These are phyloP conservation scores for Rhabdomys pumilio DNA, from an alignment of 2,797 vertebrate genomes.

Conservation along the genomic window DNA sequence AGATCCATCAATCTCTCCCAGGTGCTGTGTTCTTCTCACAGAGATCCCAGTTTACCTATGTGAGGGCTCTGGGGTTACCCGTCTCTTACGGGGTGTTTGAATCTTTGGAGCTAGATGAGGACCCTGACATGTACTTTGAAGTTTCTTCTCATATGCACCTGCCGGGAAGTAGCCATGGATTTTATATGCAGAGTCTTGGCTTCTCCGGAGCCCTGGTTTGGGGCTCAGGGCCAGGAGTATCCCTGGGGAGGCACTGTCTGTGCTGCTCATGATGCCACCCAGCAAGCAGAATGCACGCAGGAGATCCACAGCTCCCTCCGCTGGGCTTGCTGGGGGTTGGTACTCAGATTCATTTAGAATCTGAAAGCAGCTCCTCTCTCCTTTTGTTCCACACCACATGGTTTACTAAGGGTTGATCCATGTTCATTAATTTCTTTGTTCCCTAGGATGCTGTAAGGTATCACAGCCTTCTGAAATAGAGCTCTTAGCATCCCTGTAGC, in stretches of 20 bases:
- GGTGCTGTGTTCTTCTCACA: conserved; percentile 59
- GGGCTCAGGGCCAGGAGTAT: not conserved
- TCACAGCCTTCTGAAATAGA: not conserved
- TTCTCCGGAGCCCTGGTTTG: not conserved
- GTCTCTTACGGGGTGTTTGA: conserved; percentile 53
- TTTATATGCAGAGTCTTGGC: conserved; percentile 1
- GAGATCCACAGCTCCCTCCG: rapidly evolving
- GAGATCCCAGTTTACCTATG: conserved; percentile 47
- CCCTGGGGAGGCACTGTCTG: not conserved
- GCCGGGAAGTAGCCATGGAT: conserved; percentile 39
- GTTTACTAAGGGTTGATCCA: not conserved
- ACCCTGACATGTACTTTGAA: conserved; percentile 70
- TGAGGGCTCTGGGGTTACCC: conserved; percentile 63
- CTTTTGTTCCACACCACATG: not conserved
- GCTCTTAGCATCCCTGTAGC: not conserved
- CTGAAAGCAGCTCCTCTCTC: not conserved
- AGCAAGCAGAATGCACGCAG: not conserved
- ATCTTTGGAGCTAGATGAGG: conserved; percentile 72
- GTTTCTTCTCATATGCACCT: not conserved
- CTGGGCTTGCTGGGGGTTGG: not conserved
- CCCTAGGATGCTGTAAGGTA: not conserved
- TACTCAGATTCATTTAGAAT: not conserved
- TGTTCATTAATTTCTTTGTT: not conserved
- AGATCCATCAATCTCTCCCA: conserved; percentile 62
- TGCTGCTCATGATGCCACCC: rapidly evolving